These are phyloP conservation scores for Acanthosepion esculentum DNA, from an alignment of 2,888 invertebrate species.

Conservation along the genomic window DNA sequence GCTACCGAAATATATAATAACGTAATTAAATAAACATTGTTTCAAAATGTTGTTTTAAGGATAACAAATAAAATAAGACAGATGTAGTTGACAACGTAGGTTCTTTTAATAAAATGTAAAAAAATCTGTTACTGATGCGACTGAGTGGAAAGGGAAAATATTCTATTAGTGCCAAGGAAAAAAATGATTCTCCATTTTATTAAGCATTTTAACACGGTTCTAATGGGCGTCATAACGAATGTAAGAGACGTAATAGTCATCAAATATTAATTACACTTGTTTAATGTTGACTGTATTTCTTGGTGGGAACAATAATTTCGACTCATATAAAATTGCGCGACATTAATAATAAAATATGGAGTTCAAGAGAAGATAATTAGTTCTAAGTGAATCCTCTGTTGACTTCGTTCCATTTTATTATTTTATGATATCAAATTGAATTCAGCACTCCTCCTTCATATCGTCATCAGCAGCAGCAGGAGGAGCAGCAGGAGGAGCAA, in stretches of 20 bases:
- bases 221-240: not conserved
- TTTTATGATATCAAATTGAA: too few species aligned
- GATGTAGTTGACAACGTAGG: not conserved
- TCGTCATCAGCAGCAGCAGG: too few species aligned
- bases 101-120: not conserved
- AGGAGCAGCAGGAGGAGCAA: too few species aligned
- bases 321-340: not conserved
- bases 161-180: not conserved
- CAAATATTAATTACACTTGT: not conserved
- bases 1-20: not conserved
- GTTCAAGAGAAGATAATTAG: not conserved
- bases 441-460: too few species aligned
- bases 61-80: not conserved
- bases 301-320: not conserved
- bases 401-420: too few species aligned
- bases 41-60: not conserved
- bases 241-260: not conserved
- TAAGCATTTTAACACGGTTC: not conserved
- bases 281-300: not conserved
- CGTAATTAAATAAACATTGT: not conserved
- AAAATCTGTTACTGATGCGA: not conserved
- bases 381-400: not conserved
- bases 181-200: not conserved
- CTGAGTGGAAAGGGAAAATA: not conserved
- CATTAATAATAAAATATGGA: not conserved